Evolutionary conservation across 1,140 invertebrate genomes (phyloP), one percentile per base, ranked within the genome.

Genomic region (Hyposmocoma kahamanoa): DNA sequence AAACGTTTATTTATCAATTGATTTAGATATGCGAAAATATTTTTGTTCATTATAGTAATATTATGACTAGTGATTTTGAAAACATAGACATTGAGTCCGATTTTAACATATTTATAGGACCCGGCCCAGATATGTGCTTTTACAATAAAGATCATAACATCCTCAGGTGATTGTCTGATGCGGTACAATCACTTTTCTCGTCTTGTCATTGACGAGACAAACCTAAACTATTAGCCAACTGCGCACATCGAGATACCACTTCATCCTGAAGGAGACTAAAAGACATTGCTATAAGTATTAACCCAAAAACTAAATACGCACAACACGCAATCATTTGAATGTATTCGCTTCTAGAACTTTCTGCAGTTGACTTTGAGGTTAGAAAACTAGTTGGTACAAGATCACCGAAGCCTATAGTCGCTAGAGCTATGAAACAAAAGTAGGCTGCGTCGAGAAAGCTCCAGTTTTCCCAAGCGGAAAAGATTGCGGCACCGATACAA

Each of bases 251-350:
- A 53, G 90, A 84, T 28, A 94, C 90, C 0, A 97, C 91, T 77
- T 97, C 95, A 53, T 97, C 95, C 80, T 98, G 96, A 50, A 98
- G 91, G 22, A 98, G 88, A 75, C 94, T 96, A 69, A 97, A 97
- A 44, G 95, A 95, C 95, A 97, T 97, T 1, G 96, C 95, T 58
- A 98, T 92, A 22, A 98, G 84, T 10, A 96, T 93, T 21, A 98
- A 88, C 18, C 96, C 96, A 55, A 97, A 89, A 24, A 97, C 88
- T 24, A 98, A 77, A 76, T 97, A 98, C 0, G 95, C 87, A 71
- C 95, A 95, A 76, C 94, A 95, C 9, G 93, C 92, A 21, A 96
- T 91, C 51, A 96, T 87, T 74, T 96, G 94, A 19, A 91, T 56
- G 50, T 91, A 90, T 61, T 89, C 88, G 39, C 87, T 89, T 59